A percentile compares a stretch with the other conserved stretches of the same genome.
Conservation (phyloP, 1,140 invertebrate species). For the Ceratoteleas bidentatus region DNA sequence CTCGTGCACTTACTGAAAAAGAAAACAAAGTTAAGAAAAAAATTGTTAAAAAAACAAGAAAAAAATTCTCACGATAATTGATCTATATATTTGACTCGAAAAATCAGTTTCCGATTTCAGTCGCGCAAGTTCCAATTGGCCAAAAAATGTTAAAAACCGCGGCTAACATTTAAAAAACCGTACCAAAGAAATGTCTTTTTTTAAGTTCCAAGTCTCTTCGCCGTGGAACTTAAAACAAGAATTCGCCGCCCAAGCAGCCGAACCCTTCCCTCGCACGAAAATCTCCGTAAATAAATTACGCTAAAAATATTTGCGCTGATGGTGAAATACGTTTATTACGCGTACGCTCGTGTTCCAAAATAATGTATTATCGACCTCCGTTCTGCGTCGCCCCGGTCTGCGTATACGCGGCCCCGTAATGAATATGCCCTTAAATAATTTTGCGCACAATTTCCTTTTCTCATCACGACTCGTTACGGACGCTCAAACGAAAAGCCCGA, state of each 20-base stretch:
- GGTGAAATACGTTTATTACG: conserved; percentile 48
- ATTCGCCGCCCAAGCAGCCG: neutral
- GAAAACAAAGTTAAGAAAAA: too few relatives aligned
- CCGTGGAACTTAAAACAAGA: conserved; percentile 10
- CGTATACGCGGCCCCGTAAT: conserved; percentile 38
- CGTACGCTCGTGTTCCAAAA: conserved; percentile 52
- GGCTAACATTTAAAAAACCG: too few relatives aligned
- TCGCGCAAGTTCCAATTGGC: too few relatives aligned
- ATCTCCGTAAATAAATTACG: conserved; percentile 58
- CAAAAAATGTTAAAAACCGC: too few relatives aligned
- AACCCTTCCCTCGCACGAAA: conserved; percentile 36
- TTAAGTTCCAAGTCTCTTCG: neutral
- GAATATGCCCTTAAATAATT: conserved; percentile 62
- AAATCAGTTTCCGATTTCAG: too few relatives aligned
- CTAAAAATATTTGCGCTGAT: conserved; percentile 56
- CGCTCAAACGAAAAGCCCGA: conserved; percentile 38
- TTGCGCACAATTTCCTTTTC: conserved; percentile 63
- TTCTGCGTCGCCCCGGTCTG: conserved; percentile 21
- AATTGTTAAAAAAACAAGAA: too few relatives aligned
- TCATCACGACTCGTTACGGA: conserved; percentile 57
- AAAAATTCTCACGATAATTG: too few relatives aligned
- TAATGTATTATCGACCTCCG: conserved; percentile 55
- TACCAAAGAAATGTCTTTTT: neutral
- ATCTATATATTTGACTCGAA: too few relatives aligned
- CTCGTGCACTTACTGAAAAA: too few relatives aligned